phyloP scores from a whole-genome alignment of 2,113 vertebrate genomes.

The Tupaia chinensis region DNA sequence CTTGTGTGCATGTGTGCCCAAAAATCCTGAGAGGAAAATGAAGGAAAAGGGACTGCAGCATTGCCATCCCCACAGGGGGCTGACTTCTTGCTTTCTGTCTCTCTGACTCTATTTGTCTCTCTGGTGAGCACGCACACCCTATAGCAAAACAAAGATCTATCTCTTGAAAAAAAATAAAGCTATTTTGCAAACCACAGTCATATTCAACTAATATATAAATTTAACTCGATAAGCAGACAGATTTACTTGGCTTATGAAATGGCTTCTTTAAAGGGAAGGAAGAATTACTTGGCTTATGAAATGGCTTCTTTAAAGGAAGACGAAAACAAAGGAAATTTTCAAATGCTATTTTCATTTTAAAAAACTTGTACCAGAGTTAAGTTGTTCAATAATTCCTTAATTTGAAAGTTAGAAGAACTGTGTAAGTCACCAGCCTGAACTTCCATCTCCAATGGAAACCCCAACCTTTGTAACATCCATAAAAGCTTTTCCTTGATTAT shows the following conservation, averaged over 20 bases:
- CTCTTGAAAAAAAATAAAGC: neutral
- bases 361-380: neutral
- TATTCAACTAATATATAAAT: slow-evolving; percentile 14
- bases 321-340: slow-evolving; percentile 22
- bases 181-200: neutral
- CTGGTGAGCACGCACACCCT: no score
- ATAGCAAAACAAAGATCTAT: neutral
- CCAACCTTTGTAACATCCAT: neutral
- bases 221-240: neutral
- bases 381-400: neutral
- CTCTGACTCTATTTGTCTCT: no score
- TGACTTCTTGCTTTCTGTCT: no score
- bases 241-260: neutral
- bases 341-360: neutral
- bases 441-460: neutral
- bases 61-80: no score
- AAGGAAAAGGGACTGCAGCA: no score
- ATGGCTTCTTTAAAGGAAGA: no score
- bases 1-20: no score
- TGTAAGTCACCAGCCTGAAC: neutral
- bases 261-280: neutral
- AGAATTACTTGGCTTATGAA: no score
- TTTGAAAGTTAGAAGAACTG: neutral
- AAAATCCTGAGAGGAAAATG: no score
- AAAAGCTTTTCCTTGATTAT: neutral